Conservation (phyloP, 2,888 invertebrate genomes). For the Lithophane leautieri region DNA sequence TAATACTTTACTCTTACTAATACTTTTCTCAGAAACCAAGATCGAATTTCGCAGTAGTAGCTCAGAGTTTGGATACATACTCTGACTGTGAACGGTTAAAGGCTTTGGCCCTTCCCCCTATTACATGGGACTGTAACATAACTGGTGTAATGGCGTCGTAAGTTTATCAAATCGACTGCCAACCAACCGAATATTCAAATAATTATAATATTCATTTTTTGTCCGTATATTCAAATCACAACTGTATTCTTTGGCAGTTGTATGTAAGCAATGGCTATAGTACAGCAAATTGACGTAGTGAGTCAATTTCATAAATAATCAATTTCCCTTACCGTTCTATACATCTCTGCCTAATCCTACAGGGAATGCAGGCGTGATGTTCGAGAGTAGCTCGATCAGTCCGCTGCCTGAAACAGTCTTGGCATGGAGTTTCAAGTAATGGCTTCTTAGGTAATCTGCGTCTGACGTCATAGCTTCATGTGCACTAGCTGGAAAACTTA, state of each 20-base stretch:
- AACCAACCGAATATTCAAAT: background rate
- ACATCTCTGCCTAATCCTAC: background rate
- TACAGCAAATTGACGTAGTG: background rate
- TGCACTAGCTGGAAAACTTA: conserved; percentile 10
- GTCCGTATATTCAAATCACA: background rate
- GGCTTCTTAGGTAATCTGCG: background rate
- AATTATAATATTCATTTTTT: no score
- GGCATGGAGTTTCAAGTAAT: background rate
- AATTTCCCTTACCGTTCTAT: background rate
- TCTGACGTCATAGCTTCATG: conserved; percentile 11
- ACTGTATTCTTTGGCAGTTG: background rate
- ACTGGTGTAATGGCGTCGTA: background rate
- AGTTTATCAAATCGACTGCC: background rate
- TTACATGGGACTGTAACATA: background rate
- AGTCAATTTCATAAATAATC: background rate
- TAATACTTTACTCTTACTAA: no score
- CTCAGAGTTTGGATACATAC: background rate
- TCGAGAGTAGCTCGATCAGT: background rate
- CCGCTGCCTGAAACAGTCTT: background rate
- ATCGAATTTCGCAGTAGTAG: background rate
- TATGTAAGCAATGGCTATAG: background rate
- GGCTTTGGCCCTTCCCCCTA: background rate
- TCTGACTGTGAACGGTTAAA: background rate
- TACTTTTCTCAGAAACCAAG: background rate
- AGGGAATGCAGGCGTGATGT: no score